Evolutionary conservation across 2,888 invertebrate genomes (phyloP).

Genomic region (Monoplex corrugatus): DNA sequence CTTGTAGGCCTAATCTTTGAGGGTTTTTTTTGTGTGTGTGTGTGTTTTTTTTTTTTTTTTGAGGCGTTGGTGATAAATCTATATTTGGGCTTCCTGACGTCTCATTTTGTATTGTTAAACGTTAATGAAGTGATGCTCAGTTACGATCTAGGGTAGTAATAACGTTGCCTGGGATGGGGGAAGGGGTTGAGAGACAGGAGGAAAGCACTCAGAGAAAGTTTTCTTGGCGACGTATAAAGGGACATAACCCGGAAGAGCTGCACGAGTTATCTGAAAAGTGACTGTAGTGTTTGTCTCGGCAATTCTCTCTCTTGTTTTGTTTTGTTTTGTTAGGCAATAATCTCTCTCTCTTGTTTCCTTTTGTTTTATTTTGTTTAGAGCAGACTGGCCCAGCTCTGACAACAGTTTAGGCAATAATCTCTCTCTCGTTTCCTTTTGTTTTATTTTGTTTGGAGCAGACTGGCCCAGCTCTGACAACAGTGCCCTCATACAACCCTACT

Average conservation of each 20-base stretch:
- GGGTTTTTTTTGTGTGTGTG: not conserved
- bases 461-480: constrained; percentile 70
- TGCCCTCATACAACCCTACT: constrained; percentile 71
- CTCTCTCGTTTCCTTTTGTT: too few relatives aligned
- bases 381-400: constrained; percentile 70
- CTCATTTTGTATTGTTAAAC: not conserved
- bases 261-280: not conserved
- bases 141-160: not conserved
- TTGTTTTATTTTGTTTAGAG: not conserved
- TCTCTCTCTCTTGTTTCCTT: not conserved
- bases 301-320: not conserved
- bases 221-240: constrained; percentile 32
- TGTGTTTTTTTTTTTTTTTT: not conserved
- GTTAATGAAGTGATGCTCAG: not conserved
- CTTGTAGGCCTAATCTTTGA: too few relatives aligned
- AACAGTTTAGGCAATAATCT: too few relatives aligned
- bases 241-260: not conserved
- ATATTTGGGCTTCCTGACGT: not conserved
- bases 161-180: too few relatives aligned
- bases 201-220: not conserved
- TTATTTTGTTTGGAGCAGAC: too few relatives aligned
- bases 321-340: not conserved
- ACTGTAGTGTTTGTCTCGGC: not conserved
- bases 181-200: too few relatives aligned
- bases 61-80: not conserved